Evolutionary conservation across 2,888 invertebrate genomes (phyloP).

Genomic region (Apoderus coryli): DNA sequence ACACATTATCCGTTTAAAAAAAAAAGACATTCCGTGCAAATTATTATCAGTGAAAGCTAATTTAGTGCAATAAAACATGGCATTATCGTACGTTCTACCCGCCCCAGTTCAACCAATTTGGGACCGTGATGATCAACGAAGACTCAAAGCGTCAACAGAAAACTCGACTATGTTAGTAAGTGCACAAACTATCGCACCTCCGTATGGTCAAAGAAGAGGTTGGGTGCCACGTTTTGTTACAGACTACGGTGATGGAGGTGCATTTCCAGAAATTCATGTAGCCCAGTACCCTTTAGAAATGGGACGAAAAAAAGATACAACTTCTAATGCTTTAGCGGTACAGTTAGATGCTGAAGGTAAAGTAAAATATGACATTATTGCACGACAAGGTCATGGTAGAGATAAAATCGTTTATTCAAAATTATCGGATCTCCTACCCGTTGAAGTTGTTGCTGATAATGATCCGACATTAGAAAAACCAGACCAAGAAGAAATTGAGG

Average conservation of each 20-base stretch:
- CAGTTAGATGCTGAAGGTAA: conserved; percentile 89
- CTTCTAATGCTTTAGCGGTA: conserved; percentile 80
- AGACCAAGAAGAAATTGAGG: conserved; percentile 69
- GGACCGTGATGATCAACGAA: conserved; percentile 78
- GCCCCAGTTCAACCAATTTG: conserved; percentile 75
- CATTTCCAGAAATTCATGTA: conserved; percentile 93
- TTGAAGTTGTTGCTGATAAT: conserved; percentile 80
- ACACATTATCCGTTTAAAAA: too few species aligned
- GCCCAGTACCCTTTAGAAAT: conserved; percentile 92
- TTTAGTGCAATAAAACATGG: too few species aligned
- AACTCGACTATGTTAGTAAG: conserved; percentile 46
- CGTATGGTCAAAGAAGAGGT: conserved; percentile 87
- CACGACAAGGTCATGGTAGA: conserved; percentile 85
- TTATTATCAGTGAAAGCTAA: too few species aligned
- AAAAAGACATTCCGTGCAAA: too few species aligned
- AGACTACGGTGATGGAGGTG: conserved; percentile 84
- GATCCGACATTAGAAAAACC: conserved; percentile 87
- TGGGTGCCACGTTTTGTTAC: conserved; percentile 80
- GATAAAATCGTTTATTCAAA: conserved; percentile 96
- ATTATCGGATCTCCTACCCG: conserved; percentile 79
- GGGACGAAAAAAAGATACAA: conserved; percentile 68
- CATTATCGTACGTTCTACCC: conserved; percentile 57
- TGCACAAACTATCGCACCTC: conserved; percentile 71
- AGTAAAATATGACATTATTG: conserved; percentile 59
- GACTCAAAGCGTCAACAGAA: conserved; percentile 35